phyloP scores from a whole-genome alignment of 2,797 vertebrate genomes.

The Coracias cyanogaster region DNA sequence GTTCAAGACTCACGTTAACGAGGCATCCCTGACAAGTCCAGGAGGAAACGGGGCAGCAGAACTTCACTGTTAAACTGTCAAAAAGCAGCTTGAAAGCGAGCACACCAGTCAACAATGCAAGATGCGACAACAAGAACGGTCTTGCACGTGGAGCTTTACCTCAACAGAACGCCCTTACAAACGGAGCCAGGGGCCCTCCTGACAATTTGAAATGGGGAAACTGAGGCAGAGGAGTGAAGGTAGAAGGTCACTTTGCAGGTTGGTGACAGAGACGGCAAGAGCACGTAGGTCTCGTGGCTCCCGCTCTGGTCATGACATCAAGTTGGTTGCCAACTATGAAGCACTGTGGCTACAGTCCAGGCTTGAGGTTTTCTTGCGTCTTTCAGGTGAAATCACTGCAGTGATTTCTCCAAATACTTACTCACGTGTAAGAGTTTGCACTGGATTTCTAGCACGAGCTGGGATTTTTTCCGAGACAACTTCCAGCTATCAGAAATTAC shows the following conservation, averaged over 20 bases:
- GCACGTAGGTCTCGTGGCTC: fast-evolving
- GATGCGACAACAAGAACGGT: fast-evolving
- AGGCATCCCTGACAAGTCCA: not conserved
- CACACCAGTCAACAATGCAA: fast-evolving
- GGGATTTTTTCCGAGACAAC: not conserved
- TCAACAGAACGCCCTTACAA: fast-evolving
- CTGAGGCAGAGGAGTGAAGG: not conserved
- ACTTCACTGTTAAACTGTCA: not conserved
- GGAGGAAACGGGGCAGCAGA: not conserved
- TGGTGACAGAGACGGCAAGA: not conserved
- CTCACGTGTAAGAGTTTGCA: not conserved
- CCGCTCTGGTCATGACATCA: no score
- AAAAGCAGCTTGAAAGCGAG: not conserved
- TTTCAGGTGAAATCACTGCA: not conserved
- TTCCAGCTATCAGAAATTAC: not conserved
- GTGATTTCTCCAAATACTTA: not conserved
- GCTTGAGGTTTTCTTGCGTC: not conserved
- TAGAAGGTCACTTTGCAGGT: not conserved
- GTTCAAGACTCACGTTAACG: not conserved
- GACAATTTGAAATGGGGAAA: not conserved
- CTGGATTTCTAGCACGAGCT: not conserved
- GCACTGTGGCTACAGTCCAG: fast-evolving
- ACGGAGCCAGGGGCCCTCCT: not conserved
- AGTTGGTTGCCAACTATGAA: not conserved
- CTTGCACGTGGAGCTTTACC: fast-evolving